These are phyloP conservation scores for Pristionchus mayeri DNA, from an alignment of 2,888 invertebrate genomes.

Conservation along the genomic window DNA sequence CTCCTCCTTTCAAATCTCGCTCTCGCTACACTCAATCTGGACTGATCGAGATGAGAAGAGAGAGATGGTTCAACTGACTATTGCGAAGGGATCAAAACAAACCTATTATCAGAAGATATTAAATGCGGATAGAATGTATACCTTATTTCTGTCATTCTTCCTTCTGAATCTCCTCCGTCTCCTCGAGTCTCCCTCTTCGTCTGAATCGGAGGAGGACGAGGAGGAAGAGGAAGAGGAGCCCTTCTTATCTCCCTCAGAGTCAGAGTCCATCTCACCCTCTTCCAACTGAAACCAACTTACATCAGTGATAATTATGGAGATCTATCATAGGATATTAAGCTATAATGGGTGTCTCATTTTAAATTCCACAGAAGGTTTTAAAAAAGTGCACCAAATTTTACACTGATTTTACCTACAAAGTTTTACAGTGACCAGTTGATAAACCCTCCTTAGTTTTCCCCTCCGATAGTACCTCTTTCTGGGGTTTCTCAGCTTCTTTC, in stretches of 20 bases:
- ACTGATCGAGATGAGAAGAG: not conserved
- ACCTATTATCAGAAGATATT: no score
- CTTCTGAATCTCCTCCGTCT: constrained; percentile 44
- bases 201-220: constrained; percentile 35
- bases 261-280: constrained; percentile 47
- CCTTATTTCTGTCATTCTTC: constrained; percentile 43
- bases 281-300: constrained; percentile 33
- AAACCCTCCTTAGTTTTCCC: no score
- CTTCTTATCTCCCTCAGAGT: constrained; percentile 35
- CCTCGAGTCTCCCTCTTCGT: constrained; percentile 31
- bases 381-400: no score
- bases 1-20: not conserved
- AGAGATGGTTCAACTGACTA: not conserved
- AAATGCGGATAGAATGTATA: not conserved
- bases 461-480: constrained; percentile 1
- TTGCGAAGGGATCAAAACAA: not conserved
- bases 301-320: no score
- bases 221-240: not conserved
- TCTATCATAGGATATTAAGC: no score
- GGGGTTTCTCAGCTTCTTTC: constrained; percentile 16
- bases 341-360: no score
- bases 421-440: no score
- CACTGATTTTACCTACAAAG: no score
- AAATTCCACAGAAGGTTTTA: no score
- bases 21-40: constrained; percentile 13